Percentiles rank a stretch among this genome's conserved stretches.
Evolutionary conservation across 2,888 invertebrate species (phyloP).

Genomic region (Cataglyphis altisquamis): DNA sequence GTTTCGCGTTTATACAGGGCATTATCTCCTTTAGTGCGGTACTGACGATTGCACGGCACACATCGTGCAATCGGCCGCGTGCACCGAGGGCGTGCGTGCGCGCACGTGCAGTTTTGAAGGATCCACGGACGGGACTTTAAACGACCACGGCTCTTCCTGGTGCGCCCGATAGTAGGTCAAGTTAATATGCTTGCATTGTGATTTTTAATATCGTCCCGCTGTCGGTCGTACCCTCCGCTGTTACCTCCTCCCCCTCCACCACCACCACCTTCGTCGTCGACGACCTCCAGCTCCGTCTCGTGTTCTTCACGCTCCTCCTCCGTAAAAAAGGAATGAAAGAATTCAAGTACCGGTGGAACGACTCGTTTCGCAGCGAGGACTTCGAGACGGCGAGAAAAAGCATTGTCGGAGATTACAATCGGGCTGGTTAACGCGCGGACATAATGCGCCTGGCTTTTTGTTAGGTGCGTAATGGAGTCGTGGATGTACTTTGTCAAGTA

Average conservation of each 20-base stretch:
- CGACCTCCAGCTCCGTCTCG: slow-evolving; percentile 63
- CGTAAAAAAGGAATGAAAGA: slow-evolving; percentile 76
- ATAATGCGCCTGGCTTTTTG: slow-evolving; percentile 54
- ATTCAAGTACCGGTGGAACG: slow-evolving; percentile 81
- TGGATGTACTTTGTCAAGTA: slow-evolving; percentile 58
- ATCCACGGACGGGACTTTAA: slow-evolving; percentile 71
- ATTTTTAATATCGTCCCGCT: slow-evolving; percentile 81
- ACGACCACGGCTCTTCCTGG: slow-evolving; percentile 75
- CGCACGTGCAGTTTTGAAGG: slow-evolving; percentile 63
- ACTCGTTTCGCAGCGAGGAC: slow-evolving; percentile 74
- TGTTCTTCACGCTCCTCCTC: slow-evolving; percentile 68
- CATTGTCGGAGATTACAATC: slow-evolving; percentile 74
- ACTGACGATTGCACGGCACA: slow-evolving; percentile 54
- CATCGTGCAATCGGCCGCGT: slow-evolving; percentile 64
- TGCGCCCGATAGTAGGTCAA: slow-evolving; percentile 80
- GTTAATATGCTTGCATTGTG: slow-evolving; percentile 82
- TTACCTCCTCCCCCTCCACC: slow-evolving; percentile 47
- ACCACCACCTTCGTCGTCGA: slow-evolving; percentile 56
- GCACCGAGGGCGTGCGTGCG: slow-evolving; percentile 59
- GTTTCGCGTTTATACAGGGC: slow-evolving; percentile 28
- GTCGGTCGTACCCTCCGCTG: slow-evolving; percentile 71
- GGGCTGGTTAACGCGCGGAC: slow-evolving; percentile 72
- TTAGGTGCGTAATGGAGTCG: slow-evolving; percentile 55
- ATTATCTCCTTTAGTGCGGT: slow-evolving; percentile 34
- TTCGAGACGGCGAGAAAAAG: slow-evolving; percentile 70